Evolutionary conservation across 1,140 invertebrate species (phyloP), one percentile per base, ranked within the genome.

Genomic region (Diachasma alloeum): DNA sequence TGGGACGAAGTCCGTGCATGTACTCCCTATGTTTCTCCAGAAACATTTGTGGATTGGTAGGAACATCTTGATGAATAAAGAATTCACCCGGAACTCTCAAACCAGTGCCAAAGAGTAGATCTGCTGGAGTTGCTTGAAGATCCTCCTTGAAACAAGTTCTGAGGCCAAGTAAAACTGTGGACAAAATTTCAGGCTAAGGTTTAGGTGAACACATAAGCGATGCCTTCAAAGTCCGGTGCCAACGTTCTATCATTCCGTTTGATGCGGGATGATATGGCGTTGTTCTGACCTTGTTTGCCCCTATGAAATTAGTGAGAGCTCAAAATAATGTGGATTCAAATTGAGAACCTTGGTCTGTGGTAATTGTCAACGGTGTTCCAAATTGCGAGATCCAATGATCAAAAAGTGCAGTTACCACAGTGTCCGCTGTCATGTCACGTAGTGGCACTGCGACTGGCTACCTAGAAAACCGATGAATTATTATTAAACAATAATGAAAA

Each of bases 371-470:
- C 15, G 84, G 84, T n/a, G 78, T 67, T 9, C 85, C 87, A 80
- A 83, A 89, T 15, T 84, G 56, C 9, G 83, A 36, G 11, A 90
- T 81, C 88, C 88, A 90, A 39, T 56, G 42, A 5, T 70, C 13
- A 42, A 85, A 26, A 37, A 90, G 73, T 6, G 83, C 82, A 15
- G 36, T 44, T 6, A 39, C 26, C 0, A 74, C 22, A 15, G 72
- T 74, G 11, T 74, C 56, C 13, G 72, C 37, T 22, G 72, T 73
- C 11, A 63, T 73, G 53, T 42, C 87, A 26, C 72, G 17, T 0
- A 87, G 46, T 1, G 89, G 87, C 19, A 86, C 63, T 19, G 82
- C 85, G 76, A 88, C 85, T 0, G 83, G 88, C 86, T 87, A 91
- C 15, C 84, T 74, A 4, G 36, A 37, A 37, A 37, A 37, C 9